Conservation (phyloP, 2,797 vertebrate species). For the Taeniopygia guttata region DNA sequence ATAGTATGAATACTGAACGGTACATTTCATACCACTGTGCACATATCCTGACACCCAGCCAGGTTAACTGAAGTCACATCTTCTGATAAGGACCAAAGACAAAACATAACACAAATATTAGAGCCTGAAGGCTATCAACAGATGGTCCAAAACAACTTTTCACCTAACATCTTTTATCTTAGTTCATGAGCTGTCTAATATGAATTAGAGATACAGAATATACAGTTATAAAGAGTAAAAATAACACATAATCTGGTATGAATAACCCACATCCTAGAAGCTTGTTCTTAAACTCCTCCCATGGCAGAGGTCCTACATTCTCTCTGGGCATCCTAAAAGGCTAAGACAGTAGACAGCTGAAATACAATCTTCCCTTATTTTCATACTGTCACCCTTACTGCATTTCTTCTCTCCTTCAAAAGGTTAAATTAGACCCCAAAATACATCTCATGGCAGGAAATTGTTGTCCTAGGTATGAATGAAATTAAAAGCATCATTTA, state of each 20-base stretch:
- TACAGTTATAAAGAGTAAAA: background rate
- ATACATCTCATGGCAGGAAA: background rate
- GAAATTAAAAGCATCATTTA: background rate
- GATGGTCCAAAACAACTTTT: background rate
- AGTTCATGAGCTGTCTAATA: background rate
- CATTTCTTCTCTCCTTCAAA: background rate
- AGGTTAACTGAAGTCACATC: background rate
- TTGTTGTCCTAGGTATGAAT: background rate
- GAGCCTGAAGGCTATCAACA: background rate
- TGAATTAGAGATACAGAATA: background rate
- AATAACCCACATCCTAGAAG: background rate
- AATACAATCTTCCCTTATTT: background rate
- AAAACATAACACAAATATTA: background rate
- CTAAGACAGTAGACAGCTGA: background rate
- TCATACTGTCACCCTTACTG: background rate
- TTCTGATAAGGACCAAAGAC: background rate
- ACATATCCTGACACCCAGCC: background rate
- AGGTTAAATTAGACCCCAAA: background rate
- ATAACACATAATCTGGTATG: background rate
- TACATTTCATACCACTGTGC: background rate
- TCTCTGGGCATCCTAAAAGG: background rate
- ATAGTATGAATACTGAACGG: background rate
- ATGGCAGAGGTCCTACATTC: background rate
- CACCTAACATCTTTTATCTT: background rate
- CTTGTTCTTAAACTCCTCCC: background rate